Percentiles rank a stretch among this genome's conserved stretches.
These are phyloP conservation scores for Patella depressa DNA, from an alignment of 2,888 invertebrate species.

Conservation along the genomic window DNA sequence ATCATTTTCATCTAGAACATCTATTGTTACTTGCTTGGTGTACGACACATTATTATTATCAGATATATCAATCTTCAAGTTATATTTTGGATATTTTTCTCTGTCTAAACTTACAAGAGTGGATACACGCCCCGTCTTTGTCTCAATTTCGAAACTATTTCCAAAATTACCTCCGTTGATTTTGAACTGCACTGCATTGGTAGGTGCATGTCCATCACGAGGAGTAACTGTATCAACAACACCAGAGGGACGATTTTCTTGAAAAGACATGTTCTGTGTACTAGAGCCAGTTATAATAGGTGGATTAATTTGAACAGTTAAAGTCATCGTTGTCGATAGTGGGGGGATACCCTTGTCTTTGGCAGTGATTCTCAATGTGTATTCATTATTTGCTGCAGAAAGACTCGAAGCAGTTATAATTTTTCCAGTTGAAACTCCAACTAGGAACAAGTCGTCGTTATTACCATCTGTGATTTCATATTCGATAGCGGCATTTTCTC, in stretches of 20 bases:
- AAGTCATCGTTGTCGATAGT: constrained; percentile 83
- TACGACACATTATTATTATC: constrained; percentile 24
- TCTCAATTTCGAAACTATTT: not conserved
- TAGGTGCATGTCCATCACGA: not conserved
- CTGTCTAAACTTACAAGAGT: constrained; percentile 87
- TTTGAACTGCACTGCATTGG: not conserved
- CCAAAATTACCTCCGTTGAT: not conserved
- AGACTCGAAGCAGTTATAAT: constrained; percentile 30
- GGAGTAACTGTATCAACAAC: not conserved
- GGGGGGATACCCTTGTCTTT: constrained; percentile 73
- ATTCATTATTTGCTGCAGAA: constrained; percentile 17
- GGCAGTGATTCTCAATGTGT: constrained; percentile 72
- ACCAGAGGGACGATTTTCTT: not conserved
- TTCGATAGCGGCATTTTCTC: constrained; percentile 38
- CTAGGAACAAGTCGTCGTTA: constrained; percentile 32
- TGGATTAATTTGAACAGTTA: constrained; percentile 83
- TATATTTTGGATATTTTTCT: constrained; percentile 74
- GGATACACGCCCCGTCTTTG: constrained; percentile 83
- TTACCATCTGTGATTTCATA: constrained; percentile 38
- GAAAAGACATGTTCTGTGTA: not conserved
- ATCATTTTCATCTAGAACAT: constrained; percentile 89
- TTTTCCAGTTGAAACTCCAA: constrained; percentile 32
- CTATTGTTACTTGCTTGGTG: constrained; percentile 78
- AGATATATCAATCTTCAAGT: constrained; percentile 37
- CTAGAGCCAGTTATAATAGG: not conserved